These are phyloP conservation scores for Poicephalus gulielmi DNA, from an alignment of 2,113 vertebrate genomes.

Conservation along the genomic window DNA sequence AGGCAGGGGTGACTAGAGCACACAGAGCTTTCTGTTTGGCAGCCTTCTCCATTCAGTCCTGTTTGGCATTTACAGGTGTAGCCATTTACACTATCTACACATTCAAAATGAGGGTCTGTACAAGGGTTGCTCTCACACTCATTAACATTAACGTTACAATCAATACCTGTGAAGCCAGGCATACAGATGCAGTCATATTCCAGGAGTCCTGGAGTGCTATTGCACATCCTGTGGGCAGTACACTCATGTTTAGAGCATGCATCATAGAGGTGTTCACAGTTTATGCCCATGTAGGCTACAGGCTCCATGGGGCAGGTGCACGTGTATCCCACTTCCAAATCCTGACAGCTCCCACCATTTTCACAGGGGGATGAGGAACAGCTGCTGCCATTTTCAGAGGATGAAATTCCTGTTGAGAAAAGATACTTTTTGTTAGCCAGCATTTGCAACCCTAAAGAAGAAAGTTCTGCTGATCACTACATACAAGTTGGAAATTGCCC, in stretches of 20 bases:
- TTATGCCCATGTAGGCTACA: constrained; percentile 67
- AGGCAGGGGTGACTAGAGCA: constrained; percentile 81
- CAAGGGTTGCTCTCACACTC: constrained; percentile 81
- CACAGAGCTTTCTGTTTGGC: constrained; percentile 46
- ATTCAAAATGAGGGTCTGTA: constrained; percentile 51
- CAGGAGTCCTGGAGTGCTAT: constrained; percentile 38
- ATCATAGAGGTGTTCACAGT: constrained; percentile 80
- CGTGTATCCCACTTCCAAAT: constrained; percentile 67
- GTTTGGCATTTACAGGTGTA: constrained; percentile 78
- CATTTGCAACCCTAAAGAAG: background rate
- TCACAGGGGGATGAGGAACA: constrained; percentile 83
- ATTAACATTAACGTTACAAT: constrained; percentile 62
- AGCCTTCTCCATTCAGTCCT: constrained; percentile 70
- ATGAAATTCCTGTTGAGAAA: constrained; percentile 67
- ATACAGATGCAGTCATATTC: constrained; percentile 77
- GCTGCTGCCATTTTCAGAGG: constrained; percentile 62
- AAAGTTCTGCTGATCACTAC: background rate
- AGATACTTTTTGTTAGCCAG: background rate
- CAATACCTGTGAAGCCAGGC: constrained; percentile 59
- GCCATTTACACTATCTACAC: constrained; percentile 55
- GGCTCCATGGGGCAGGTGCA: constrained; percentile 77
- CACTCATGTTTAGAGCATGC: constrained; percentile 55
- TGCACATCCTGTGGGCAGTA: constrained; percentile 67
- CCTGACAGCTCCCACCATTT: constrained; percentile 81
- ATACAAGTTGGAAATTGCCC: rapidly evolving